Percentiles rank a stretch among this genome's conserved stretches.
Evolutionary conservation across 2,888 invertebrate genomes (phyloP).

Genomic region (Hymenopus coronatus): DNA sequence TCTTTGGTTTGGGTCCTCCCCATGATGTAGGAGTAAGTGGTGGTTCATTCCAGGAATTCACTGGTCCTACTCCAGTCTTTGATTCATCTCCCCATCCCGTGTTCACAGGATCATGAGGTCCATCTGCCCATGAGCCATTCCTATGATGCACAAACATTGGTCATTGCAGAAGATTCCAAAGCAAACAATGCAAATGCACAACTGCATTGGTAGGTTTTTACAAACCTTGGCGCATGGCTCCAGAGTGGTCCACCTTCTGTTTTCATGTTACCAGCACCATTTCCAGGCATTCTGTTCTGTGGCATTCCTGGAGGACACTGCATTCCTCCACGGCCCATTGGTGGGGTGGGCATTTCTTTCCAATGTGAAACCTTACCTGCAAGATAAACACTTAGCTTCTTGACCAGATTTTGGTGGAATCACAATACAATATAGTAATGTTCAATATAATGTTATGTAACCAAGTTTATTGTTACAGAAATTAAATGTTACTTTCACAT

Average conservation of each 20-base stretch:
- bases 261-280: constrained; percentile 39
- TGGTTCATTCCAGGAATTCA: constrained; percentile 40
- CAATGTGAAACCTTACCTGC: constrained; percentile 55
- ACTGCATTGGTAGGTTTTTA: neutral
- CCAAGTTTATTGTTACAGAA: no score
- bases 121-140: constrained; percentile 42
- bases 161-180: neutral
- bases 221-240: constrained; percentile 41
- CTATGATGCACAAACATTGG: constrained; percentile 24
- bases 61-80: constrained; percentile 33
- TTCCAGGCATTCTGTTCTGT: constrained; percentile 59
- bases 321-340: constrained; percentile 45
- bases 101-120: constrained; percentile 40
- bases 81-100: constrained; percentile 37
- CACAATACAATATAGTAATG: constrained; percentile 36
- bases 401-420: constrained; percentile 37
- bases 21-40: constrained; percentile 39
- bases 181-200: neutral
- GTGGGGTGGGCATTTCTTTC: constrained; percentile 54
- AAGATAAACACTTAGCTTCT: constrained; percentile 35
- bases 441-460: neutral
- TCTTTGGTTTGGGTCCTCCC: constrained; percentile 43
- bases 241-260: constrained; percentile 43
- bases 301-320: constrained; percentile 59
- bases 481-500: no score